A percentile compares a stretch with the other conserved stretches of the same genome.
Conservation (phyloP, 2,888 invertebrate genomes). For the Heliconius hortense region DNA sequence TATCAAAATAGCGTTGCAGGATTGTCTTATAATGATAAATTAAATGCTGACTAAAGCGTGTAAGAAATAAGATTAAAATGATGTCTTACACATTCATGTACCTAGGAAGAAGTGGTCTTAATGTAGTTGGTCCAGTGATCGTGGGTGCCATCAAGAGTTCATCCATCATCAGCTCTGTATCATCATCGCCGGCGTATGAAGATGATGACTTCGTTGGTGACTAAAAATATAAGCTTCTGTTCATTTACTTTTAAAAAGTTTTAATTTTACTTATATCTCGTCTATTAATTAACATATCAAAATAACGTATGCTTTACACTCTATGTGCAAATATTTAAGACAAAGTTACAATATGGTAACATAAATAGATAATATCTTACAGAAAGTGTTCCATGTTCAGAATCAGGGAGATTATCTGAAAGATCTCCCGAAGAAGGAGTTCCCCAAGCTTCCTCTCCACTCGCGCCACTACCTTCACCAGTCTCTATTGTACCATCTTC, state of each 20-base stretch:
- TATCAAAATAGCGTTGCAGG: too few relatives aligned
- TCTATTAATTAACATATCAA: neutral
- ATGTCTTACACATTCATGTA: conserved; percentile 48
- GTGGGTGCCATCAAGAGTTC: conserved; percentile 89
- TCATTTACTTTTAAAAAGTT: conserved; percentile 32
- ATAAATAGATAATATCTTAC: conserved; percentile 61
- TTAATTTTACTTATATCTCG: neutral
- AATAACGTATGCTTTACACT: neutral
- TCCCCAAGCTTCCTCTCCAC: conserved; percentile 94
- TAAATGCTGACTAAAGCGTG: neutral
- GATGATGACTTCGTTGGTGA: conserved; percentile 85
- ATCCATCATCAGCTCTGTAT: conserved; percentile 91
- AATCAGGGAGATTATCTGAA: conserved; percentile 87
- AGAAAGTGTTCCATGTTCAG: conserved; percentile 85
- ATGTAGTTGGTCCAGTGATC: conserved; percentile 86
- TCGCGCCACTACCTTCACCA: conserved; percentile 91
- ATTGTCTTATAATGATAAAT: too few relatives aligned
- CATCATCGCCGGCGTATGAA: conserved; percentile 87
- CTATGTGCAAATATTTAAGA: neutral
- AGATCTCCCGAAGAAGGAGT: conserved; percentile 93
- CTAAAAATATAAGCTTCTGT: conserved; percentile 60
- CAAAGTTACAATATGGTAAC: neutral
- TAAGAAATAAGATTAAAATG: neutral
- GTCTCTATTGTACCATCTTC: conserved; percentile 85
- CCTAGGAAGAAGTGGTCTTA: conserved; percentile 87